phyloP scores from a whole-genome alignment of 2,113 vertebrate genomes.

The Heterotis niloticus region DNA sequence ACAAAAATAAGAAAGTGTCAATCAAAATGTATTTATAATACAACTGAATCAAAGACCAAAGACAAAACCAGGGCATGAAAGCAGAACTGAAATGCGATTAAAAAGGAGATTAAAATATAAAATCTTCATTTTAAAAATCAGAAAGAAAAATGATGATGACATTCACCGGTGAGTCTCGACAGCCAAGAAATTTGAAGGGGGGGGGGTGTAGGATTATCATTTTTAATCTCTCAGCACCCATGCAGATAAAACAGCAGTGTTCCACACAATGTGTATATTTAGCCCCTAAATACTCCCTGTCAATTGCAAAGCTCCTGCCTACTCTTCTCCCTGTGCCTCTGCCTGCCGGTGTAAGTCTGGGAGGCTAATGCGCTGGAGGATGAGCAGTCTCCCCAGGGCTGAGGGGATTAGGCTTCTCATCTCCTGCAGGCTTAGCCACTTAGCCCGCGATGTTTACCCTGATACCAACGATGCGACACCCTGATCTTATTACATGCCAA shows the following conservation, averaged over 20 bases:
- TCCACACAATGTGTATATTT: conserved; percentile 53
- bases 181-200: conserved; percentile 10
- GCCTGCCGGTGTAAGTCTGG: conserved; percentile 30
- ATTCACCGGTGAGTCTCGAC: background rate
- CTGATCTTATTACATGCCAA: conserved; percentile 85
- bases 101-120: conserved; percentile 20
- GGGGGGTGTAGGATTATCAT: conserved; percentile 52
- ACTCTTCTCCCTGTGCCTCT: conserved; percentile 25
- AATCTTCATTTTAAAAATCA: conserved; percentile 15
- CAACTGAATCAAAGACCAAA: conserved; percentile 14
- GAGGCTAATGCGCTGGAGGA: conserved; percentile 44
- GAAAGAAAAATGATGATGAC: conserved; percentile 2
- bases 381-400: conserved; percentile 66
- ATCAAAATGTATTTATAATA: conserved; percentile 12
- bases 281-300: conserved; percentile 36
- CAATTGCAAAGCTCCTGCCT: conserved; percentile 16
- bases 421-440: conserved; percentile 70
- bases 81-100: conserved; percentile 24
- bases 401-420: conserved; percentile 77
- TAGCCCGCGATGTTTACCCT: conserved; percentile 68
- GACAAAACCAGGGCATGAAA: conserved; percentile 8
- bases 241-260: conserved; percentile 47
- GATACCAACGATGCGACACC: conserved; percentile 74
- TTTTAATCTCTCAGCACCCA: conserved; percentile 56
- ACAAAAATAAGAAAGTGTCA: conserved; percentile 2